These are phyloP conservation scores for Ophion costatus DNA, from an alignment of 2,888 invertebrate species.

Conservation along the genomic window DNA sequence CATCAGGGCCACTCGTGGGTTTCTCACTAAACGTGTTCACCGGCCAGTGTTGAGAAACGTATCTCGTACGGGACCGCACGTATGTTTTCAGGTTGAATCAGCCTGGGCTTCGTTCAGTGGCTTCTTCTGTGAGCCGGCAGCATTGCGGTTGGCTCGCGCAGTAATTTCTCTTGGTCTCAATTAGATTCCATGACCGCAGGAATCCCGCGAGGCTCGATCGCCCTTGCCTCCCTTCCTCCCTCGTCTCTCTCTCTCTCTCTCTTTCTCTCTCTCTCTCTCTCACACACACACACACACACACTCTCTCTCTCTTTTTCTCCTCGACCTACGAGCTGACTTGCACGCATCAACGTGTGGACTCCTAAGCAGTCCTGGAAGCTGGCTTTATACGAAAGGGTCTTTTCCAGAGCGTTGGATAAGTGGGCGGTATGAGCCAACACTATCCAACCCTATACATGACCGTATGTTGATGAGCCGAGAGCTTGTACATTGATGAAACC, in stretches of 20 bases:
- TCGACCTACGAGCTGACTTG: slow-evolving; percentile 14
- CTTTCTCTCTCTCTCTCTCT: no score
- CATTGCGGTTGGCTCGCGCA: slow-evolving; percentile 37
- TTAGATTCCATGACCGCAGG: slow-evolving; percentile 67
- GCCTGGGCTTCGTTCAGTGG: slow-evolving; percentile 20
- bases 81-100: slow-evolving; percentile 42
- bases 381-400: slow-evolving; percentile 16
- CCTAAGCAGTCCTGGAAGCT: slow-evolving; percentile 8
- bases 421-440: slow-evolving; percentile 19
- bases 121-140: slow-evolving; percentile 6
- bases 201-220: slow-evolving; percentile 61
- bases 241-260: not conserved
- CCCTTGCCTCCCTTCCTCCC: slow-evolving; percentile 38
- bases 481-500: slow-evolving; percentile 32
- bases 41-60: slow-evolving; percentile 21
- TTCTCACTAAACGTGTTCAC: slow-evolving; percentile 38
- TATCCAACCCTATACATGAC: not conserved
- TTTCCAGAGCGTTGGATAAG: slow-evolving; percentile 35
- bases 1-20: not conserved
- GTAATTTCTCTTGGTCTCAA: slow-evolving; percentile 59
- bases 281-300: no score
- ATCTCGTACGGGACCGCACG: slow-evolving; percentile 39
- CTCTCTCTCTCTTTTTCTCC: no score
- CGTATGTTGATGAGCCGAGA: slow-evolving; percentile 24
- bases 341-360: slow-evolving; percentile 39